Evolutionary conservation across 2,888 invertebrate genomes (phyloP).

Genomic region (Scelioninae gen. 2): DNA sequence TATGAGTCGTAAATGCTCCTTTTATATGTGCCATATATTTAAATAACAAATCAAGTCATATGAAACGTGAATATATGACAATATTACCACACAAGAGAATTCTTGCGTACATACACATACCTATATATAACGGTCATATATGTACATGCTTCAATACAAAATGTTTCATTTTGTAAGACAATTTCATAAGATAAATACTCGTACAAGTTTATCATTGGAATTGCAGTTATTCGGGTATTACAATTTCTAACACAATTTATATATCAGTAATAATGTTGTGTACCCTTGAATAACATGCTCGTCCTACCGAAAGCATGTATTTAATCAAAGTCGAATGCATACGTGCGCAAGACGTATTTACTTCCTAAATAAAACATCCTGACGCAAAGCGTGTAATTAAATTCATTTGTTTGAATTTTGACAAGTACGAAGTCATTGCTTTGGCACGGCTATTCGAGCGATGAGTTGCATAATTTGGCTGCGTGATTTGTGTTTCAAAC

Average conservation of each 20-base stretch:
- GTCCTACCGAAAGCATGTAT: neutral
- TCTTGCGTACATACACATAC: too few species aligned
- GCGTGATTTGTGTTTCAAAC: too few species aligned
- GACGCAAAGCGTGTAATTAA: neutral
- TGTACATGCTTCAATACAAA: too few species aligned
- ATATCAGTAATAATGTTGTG: neutral
- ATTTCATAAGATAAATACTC: neutral
- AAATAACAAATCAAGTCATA: too few species aligned
- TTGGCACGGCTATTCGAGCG: neutral
- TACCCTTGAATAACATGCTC: neutral
- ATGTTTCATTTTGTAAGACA: too few species aligned
- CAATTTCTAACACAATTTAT: neutral
- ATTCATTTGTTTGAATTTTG: neutral
- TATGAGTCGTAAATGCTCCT: too few species aligned
- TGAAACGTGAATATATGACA: too few species aligned
- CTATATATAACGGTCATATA: too few species aligned
- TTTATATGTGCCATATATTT: too few species aligned
- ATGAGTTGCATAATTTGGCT: neutral
- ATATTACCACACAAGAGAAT: too few species aligned
- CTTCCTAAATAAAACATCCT: neutral
- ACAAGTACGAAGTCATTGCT: neutral
- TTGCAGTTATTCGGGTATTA: neutral
- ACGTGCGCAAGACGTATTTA: neutral
- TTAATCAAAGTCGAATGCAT: neutral
- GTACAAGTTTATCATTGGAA: neutral